Conservation (phyloP, 1,140 invertebrate genomes). For the Campodea augens region DNA sequence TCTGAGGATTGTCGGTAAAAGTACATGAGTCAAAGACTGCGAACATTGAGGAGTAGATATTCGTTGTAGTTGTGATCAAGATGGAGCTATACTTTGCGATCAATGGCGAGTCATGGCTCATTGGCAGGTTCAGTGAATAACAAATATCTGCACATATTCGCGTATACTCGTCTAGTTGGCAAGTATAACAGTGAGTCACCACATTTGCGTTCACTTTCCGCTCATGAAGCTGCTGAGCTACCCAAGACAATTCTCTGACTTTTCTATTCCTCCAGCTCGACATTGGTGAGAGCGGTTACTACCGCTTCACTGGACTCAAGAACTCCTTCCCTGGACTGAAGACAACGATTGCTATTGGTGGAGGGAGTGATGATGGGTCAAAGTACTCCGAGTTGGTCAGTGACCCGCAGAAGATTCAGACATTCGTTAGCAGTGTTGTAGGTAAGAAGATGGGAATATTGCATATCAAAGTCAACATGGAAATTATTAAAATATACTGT, state of each 20-base stretch:
- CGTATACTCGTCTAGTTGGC: too few relatives aligned
- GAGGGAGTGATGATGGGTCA: not conserved
- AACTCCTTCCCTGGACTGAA: not conserved
- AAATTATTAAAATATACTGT: not conserved
- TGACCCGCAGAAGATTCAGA: not conserved
- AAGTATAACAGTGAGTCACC: too few relatives aligned
- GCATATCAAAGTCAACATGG: not conserved
- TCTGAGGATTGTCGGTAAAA: too few relatives aligned
- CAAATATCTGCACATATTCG: too few relatives aligned
- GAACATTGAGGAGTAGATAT: too few relatives aligned
- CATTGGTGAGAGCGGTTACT: not conserved
- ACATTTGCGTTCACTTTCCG: too few relatives aligned
- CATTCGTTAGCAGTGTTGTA: conserved; percentile 10
- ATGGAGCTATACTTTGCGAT: too few relatives aligned
- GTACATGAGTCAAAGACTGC: too few relatives aligned
- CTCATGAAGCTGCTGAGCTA: too few relatives aligned
- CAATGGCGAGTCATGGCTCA: too few relatives aligned
- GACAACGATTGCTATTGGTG: not conserved
- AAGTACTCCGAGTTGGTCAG: conserved; percentile 10
- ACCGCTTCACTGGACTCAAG: not conserved
- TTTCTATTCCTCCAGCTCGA: not conserved
- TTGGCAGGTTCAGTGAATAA: too few relatives aligned
- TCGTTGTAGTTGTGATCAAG: too few relatives aligned
- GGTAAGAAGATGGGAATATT: conserved; percentile 4
- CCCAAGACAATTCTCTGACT: not conserved